Base-by-base conservation (phyloP, 2,113 vertebrate genomes). In the Poeciliopsis occidentalis region DNA sequence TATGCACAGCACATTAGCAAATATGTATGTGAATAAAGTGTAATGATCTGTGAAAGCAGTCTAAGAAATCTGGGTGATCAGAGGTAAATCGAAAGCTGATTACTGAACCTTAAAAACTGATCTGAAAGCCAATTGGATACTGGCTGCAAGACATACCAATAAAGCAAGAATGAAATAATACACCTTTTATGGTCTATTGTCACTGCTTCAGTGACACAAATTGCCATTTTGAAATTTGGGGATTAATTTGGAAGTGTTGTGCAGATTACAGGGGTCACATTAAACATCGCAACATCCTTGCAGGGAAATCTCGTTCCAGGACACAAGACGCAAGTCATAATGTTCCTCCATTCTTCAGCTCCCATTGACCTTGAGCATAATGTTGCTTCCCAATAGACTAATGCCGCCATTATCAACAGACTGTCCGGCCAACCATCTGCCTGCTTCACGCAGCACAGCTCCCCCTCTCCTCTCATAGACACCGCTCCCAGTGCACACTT, bases 321-420 rank as follows among this genome's bases (percentile, higher is more conserved):
- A 86, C 76, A 69, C 39, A 22, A 64, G 73, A 79, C 77, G 61
- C 54, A 44, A 71, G 76, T 82, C 86, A 84, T 92, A 84, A 88
- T 47, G 84, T 71, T 80, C 73, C 74, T 82, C 83, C 78, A 83
- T 90, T 90, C 91, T 87, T 88, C 84, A 81, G 83, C 83, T 82
- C 71, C 75, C 85, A 85, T 92, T 92, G 92, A 94, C 92, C 92
- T 94, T 94, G 87, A 89, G 83, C 89, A 79, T 89, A 91, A 92
- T 88, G 89, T 90, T 87, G 82, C 88, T 85, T 89, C 88, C 90
- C 88, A 85, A 83, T 85, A 92, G 89, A 92, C 88, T 90, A 90
- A 92, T 91, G 87, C 85, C 78, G 85, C 83, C 82, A 90, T 92
- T 92, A 92, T 84, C 80, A 80, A 83, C 85, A 83, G 80, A 60